Percentiles rank a stretch among this genome's conserved stretches.
These are phyloP conservation scores for Cygnus olor DNA, from an alignment of 2,797 vertebrate species.

Conservation along the genomic window DNA sequence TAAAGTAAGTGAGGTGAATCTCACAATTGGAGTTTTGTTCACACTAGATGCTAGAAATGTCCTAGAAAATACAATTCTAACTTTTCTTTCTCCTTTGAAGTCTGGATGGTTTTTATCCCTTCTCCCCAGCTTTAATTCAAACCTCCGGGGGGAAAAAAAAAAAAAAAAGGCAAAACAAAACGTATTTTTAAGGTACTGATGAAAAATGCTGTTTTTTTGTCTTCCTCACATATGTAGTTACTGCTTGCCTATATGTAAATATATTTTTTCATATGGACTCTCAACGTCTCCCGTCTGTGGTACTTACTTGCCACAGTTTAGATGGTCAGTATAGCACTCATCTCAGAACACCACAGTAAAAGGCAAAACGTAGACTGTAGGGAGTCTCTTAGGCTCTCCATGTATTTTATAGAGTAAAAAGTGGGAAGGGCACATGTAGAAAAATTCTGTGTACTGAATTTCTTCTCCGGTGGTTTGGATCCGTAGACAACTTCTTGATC, in stretches of 20 bases:
- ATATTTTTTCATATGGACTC: background rate
- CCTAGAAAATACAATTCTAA: background rate
- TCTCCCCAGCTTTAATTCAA: background rate
- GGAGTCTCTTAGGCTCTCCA: background rate
- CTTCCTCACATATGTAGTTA: background rate
- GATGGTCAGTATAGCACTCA: background rate
- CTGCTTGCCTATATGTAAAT: background rate
- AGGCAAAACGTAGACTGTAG: background rate
- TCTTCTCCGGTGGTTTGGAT: background rate
- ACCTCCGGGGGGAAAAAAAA: background rate
- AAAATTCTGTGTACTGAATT: background rate
- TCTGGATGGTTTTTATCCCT: background rate
- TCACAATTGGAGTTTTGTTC: background rate
- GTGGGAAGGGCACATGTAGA: background rate
- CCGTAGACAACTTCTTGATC: background rate
- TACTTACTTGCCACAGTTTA: background rate
- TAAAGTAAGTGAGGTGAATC: background rate
- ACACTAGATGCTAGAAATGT: background rate
- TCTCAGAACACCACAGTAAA: rapidly evolving
- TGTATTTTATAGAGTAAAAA: background rate
- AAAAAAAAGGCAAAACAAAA: too few species aligned
- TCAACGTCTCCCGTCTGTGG: background rate
- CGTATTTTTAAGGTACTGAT: background rate
- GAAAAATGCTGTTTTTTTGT: background rate
- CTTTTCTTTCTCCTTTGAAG: background rate